Conservation (phyloP, 2,888 invertebrate genomes). For the Morpho helenor region DNA sequence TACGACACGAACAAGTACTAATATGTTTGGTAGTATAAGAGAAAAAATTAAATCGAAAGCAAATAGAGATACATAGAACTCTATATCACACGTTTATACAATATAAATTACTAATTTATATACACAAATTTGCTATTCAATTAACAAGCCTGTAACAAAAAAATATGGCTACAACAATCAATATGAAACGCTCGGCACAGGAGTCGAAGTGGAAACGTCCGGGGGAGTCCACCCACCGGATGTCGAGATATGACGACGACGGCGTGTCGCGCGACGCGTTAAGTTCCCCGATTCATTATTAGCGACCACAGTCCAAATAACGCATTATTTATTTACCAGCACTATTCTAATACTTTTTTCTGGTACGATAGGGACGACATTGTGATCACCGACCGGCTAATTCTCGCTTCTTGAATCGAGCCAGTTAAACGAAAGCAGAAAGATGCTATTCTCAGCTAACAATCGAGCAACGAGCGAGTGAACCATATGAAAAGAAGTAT, state of each 20-base stretch:
- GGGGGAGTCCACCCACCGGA: slow-evolving; percentile 54
- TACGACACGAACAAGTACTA: slow-evolving; percentile 2
- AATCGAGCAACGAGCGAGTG: no score
- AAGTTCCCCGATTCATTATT: slow-evolving; percentile 41
- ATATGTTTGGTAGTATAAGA: not conserved
- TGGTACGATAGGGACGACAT: no score
- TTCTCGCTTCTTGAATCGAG: no score
- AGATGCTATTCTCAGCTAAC: no score
- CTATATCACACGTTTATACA: no score
- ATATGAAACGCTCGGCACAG: slow-evolving; percentile 43
- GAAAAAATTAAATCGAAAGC: not conserved
- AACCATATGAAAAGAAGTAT: no score
- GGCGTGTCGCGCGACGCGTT: slow-evolving; percentile 43
- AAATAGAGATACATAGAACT: no score
- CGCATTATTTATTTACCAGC: not conserved
- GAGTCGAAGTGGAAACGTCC: slow-evolving; percentile 44
- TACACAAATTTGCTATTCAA: no score
- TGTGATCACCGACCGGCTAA: no score
- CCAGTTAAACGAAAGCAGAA: no score
- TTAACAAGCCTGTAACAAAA: no score
- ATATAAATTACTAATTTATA: no score
- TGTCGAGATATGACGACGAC: slow-evolving; percentile 51
- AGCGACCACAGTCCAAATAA: not conserved
- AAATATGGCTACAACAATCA: slow-evolving; percentile 34
- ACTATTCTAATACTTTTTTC: not conserved